Evolutionary conservation across 2,113 vertebrate species (phyloP).

Genomic region (Stomatorhinus ivindoensis): DNA sequence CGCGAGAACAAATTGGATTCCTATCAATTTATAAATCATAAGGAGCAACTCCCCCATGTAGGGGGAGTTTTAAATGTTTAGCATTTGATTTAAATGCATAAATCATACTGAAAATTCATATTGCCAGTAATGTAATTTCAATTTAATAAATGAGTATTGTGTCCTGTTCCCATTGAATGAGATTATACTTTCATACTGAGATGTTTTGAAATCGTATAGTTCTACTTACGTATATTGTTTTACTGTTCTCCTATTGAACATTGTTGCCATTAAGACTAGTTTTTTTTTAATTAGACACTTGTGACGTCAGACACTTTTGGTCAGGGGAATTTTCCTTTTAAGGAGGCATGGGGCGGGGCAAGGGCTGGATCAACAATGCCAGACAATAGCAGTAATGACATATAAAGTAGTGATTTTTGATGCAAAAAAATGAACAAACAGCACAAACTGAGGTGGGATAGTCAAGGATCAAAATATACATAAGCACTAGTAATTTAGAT

Average conservation of each 20-base stretch:
- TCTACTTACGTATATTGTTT: neutral
- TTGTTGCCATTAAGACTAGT: neutral
- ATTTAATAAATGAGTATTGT: neutral
- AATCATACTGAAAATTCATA: neutral
- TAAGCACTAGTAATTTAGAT: neutral
- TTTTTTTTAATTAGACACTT: neutral
- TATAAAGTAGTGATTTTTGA: neutral
- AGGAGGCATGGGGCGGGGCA: neutral
- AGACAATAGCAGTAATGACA: neutral
- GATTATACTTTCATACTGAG: neutral
- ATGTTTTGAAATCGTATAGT: neutral
- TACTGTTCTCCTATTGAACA: neutral
- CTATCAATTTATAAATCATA: neutral
- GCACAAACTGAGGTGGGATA: neutral
- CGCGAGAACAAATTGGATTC: neutral
- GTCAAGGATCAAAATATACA: neutral
- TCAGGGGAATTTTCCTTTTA: neutral
- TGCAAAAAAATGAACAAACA: neutral
- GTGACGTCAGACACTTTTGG: neutral
- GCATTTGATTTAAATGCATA: neutral
- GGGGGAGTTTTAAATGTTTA: neutral
- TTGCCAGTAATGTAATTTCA: neutral
- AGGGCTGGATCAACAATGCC: neutral
- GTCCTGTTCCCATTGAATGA: neutral
- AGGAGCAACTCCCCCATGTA: neutral